Percentiles rank a stretch among this genome's conserved stretches.
These are phyloP conservation scores for Enteromius afrohamiltoni DNA, from an alignment of 2,797 vertebrate genomes.

Conservation along the genomic window DNA sequence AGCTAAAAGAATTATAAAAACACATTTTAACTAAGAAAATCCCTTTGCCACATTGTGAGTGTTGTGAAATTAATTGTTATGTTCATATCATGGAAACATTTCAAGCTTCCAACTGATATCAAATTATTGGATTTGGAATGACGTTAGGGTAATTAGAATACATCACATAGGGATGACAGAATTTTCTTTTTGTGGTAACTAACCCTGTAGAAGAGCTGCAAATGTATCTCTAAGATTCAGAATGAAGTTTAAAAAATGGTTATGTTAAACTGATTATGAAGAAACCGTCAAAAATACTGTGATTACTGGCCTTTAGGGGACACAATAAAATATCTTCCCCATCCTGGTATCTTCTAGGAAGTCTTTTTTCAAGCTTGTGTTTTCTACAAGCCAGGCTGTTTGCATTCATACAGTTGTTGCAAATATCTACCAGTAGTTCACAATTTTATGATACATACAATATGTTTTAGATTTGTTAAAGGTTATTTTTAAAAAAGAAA, in stretches of 20 bases:
- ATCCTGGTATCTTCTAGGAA: background rate
- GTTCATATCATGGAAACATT: no score
- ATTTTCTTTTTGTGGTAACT: background rate
- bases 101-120: no score
- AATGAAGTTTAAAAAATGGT: background rate
- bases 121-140: background rate
- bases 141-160: background rate
- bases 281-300: background rate
- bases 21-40: no score
- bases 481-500: background rate
- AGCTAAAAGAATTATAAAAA: no score
- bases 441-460: background rate
- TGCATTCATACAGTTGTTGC: background rate
- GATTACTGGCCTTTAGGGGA: background rate
- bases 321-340: background rate
- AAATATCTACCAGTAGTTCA: background rate
- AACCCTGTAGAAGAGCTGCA: background rate
- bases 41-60: no score
- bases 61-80: no score
- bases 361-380: background rate
- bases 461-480: background rate
- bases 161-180: background rate
- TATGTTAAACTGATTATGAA: background rate
- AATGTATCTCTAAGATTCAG: background rate
- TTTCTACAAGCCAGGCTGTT: background rate